phyloP scores from a whole-genome alignment of 2,113 vertebrate species.

The Centropristis striata region DNA sequence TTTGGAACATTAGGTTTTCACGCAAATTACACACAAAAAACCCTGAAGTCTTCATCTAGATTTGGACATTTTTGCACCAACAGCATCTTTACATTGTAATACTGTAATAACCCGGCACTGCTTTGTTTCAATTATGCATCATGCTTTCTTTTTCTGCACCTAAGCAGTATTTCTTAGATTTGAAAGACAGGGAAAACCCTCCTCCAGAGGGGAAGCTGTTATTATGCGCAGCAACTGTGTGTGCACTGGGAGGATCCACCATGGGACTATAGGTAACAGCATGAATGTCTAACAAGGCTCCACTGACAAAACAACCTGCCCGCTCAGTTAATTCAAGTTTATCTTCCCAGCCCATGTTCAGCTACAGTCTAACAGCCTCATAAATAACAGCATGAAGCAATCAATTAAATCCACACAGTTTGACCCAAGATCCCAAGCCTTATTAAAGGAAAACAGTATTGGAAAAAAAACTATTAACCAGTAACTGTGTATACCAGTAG shows the following conservation, averaged over 20 bases:
- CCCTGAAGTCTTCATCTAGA: background rate
- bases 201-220: conserved; percentile 15
- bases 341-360: background rate
- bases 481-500: background rate
- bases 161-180: background rate
- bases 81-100: background rate
- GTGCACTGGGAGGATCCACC: background rate
- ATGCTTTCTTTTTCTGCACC: conserved; percentile 7
- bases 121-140: background rate
- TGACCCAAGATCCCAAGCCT: background rate
- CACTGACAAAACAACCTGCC: background rate
- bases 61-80: background rate
- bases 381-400: background rate
- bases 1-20: background rate
- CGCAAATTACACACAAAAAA: background rate
- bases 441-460: background rate
- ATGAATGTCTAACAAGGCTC: conserved; percentile 1
- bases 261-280: conserved; percentile 12
- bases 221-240: conserved; percentile 12
- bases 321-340: background rate
- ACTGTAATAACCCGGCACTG: background rate
- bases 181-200: conserved; percentile 33
- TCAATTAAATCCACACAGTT: background rate
- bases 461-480: background rate
- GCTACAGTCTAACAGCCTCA: background rate